phyloP scores from a whole-genome alignment of 2,113 vertebrate species.

The Mastomys natalensis region DNA sequence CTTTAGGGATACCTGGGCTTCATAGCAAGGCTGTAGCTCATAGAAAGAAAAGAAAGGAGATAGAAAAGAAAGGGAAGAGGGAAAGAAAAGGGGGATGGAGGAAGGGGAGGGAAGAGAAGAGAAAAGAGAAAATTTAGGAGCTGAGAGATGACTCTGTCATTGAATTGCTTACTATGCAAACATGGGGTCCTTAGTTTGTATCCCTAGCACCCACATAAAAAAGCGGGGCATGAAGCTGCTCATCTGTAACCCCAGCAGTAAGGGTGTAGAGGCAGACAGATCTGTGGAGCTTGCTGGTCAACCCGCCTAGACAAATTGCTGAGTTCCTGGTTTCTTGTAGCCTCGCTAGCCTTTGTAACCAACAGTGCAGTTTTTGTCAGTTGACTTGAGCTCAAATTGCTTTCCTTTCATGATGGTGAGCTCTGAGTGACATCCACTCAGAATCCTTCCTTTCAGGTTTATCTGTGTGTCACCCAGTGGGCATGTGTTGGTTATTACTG shows the following conservation, averaged over 20 bases:
- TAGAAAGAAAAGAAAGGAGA: too few species aligned
- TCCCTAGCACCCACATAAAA: not conserved
- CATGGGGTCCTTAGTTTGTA: not conserved
- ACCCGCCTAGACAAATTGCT: not conserved
- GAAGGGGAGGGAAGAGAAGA: not conserved
- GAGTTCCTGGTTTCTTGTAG: not conserved
- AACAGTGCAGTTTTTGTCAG: not conserved
- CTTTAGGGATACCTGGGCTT: not conserved
- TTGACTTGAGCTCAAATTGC: not conserved
- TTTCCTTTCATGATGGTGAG: not conserved
- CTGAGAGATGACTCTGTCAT: not conserved
- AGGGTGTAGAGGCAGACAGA: not conserved
- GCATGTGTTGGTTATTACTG: not conserved
- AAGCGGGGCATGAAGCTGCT: too few species aligned
- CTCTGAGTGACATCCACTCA: constrained; percentile 7
- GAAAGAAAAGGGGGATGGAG: too few species aligned
- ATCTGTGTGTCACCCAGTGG: not conserved
- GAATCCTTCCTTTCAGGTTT: not conserved
- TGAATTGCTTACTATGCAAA: not conserved
- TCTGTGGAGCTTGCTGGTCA: not conserved
- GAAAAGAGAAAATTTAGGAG: not conserved
- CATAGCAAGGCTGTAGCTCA: not conserved
- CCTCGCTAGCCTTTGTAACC: not conserved
- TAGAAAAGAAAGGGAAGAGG: not conserved
- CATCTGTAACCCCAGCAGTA: too few species aligned